These are phyloP conservation scores for Mantis religiosa DNA, from an alignment of 2,888 invertebrate genomes.

Conservation along the genomic window DNA sequence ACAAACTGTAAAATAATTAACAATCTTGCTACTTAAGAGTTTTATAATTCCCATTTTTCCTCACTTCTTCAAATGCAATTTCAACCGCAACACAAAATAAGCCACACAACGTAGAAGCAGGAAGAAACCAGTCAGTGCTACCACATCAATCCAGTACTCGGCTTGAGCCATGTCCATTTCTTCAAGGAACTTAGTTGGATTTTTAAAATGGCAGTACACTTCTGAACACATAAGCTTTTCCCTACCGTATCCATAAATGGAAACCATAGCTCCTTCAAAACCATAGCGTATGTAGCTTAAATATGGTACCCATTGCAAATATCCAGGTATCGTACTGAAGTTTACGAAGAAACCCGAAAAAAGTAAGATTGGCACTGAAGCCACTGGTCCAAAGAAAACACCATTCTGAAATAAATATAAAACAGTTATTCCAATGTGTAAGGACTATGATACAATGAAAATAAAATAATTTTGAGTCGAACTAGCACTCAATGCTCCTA, in stretches of 20 bases:
- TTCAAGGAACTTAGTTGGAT: constrained; percentile 76
- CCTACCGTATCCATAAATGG: constrained; percentile 48
- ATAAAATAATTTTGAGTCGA: no score
- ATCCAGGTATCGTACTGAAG: constrained; percentile 50
- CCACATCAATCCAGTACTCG: constrained; percentile 70
- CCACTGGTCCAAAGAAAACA: constrained; percentile 51
- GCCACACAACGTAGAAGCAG: constrained; percentile 72
- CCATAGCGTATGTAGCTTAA: constrained; percentile 51
- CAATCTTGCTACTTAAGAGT: neutral
- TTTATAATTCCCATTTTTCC: neutral
- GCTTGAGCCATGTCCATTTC: constrained; percentile 75
- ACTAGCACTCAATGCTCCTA: no score
- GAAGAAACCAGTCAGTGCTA: constrained; percentile 76
- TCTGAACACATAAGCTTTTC: constrained; percentile 47
- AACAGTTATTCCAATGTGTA: no score
- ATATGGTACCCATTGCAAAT: constrained; percentile 51
- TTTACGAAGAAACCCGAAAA: constrained; percentile 53
- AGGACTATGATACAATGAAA: no score
- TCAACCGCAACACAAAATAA: constrained; percentile 79
- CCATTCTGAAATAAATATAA: constrained; percentile 43
- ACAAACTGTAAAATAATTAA: neutral
- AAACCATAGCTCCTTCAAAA: constrained; percentile 49
- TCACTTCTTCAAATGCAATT: constrained; percentile 47
- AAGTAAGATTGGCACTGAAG: constrained; percentile 49
- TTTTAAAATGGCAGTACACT: constrained; percentile 75